Evolutionary conservation across 1,140 invertebrate genomes (phyloP).

Genomic region (Drosophila lini): DNA sequence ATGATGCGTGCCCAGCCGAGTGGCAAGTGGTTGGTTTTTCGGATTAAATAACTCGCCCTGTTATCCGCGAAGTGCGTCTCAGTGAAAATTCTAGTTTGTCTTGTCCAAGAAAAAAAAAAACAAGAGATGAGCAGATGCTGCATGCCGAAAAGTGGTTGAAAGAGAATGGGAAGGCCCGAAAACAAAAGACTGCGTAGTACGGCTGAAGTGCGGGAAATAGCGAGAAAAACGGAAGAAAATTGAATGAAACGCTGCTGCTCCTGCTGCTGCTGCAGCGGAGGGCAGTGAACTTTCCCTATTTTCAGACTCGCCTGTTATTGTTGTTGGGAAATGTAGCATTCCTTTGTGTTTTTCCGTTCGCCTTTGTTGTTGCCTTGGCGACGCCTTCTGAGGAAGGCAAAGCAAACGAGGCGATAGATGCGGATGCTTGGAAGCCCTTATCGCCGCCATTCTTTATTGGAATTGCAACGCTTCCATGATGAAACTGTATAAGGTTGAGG

Average conservation of each 20-base stretch:
- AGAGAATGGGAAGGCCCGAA: conserved; percentile 39
- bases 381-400: conserved; percentile 17
- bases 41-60: not conserved
- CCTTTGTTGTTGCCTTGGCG: conserved; percentile 23
- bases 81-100: not conserved
- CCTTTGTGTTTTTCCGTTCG: conserved; percentile 18
- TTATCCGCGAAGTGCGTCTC: too few species aligned
- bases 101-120: not conserved
- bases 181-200: conserved; percentile 51
- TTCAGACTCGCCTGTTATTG: conserved; percentile 17
- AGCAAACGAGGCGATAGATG: conserved; percentile 13
- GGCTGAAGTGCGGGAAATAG: conserved; percentile 16
- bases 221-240: conserved; percentile 42
- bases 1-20: not conserved
- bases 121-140: conserved; percentile 50
- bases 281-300: conserved; percentile 66
- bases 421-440: conserved; percentile 21
- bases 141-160: conserved; percentile 49
- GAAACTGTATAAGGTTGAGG: not conserved
- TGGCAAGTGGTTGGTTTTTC: not conserved
- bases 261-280: conserved; percentile 29
- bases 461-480: not conserved
- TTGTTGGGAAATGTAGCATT: conserved; percentile 24
- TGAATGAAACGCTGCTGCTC: conserved; percentile 30
- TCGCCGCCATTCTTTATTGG: not conserved